phyloP scores from a whole-genome alignment of 2,113 vertebrate species.

The Nestor notabilis region DNA sequence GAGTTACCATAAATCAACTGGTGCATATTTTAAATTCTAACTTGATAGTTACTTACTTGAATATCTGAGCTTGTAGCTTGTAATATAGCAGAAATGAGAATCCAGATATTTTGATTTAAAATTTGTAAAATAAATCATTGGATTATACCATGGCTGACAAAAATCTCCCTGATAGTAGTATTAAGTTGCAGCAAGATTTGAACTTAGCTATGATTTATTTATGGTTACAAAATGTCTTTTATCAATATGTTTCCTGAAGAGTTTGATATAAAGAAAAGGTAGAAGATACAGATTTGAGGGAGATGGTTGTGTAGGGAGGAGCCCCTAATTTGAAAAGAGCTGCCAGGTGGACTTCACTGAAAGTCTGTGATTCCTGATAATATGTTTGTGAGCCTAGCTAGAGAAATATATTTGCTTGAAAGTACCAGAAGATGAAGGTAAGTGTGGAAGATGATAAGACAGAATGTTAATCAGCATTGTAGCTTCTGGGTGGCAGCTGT shows the following conservation, averaged over 20 bases:
- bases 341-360: neutral
- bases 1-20: neutral
- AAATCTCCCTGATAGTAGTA: neutral
- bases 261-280: neutral
- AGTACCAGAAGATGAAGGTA: neutral
- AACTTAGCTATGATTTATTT: neutral
- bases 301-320: neutral
- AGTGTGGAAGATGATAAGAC: neutral
- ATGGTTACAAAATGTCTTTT: neutral
- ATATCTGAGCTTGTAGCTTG: neutral
- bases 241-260: neutral
- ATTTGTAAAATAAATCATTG: neutral
- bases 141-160: neutral
- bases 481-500: neutral
- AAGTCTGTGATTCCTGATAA: neutral
- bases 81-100: neutral
- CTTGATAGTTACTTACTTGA: neutral
- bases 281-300: neutral
- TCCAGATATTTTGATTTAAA: neutral
- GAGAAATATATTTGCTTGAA: neutral
- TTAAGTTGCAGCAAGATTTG: neutral
- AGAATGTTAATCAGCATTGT: neutral
- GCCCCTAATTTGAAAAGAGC: neutral
- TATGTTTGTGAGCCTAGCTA: neutral
- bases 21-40: neutral